A percentile compares a stretch with the other conserved stretches of the same genome.
Conservation (phyloP, 2,888 invertebrate genomes). For the Dorcus parallelipipedus region DNA sequence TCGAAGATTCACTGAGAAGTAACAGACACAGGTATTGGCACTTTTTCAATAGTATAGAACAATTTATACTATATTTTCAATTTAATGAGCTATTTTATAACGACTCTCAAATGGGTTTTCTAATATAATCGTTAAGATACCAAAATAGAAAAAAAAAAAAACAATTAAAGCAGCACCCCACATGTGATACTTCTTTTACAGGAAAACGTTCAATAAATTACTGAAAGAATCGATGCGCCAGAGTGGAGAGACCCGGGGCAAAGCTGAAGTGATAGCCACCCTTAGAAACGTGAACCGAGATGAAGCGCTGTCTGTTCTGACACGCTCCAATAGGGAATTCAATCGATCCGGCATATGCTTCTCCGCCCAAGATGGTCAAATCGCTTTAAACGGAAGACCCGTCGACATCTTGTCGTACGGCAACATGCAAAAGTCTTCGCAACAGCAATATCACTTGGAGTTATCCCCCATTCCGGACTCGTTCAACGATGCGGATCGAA, state of each 20-base stretch:
- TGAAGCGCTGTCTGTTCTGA: constrained; percentile 55
- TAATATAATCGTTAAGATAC: too few relatives aligned
- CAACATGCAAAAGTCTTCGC: constrained; percentile 28
- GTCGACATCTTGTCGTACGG: constrained; percentile 36
- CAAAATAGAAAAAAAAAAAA: too few relatives aligned
- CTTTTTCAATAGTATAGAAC: too few relatives aligned
- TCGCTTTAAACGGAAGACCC: constrained; percentile 34
- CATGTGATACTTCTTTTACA: constrained; percentile 40
- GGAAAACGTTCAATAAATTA: constrained; percentile 59
- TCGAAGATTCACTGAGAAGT: constrained; percentile 53
- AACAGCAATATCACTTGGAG: constrained; percentile 25
- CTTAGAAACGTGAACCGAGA: constrained; percentile 57
- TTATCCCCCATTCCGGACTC: constrained; percentile 17
- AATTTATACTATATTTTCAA: too few relatives aligned
- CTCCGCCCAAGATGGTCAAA: constrained; percentile 32
- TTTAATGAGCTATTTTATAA: too few relatives aligned
- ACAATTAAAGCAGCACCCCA: too few relatives aligned
- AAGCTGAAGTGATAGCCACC: constrained; percentile 56
- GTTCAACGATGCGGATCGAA: not conserved
- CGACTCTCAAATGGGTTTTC: too few relatives aligned
- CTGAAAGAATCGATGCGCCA: constrained; percentile 55
- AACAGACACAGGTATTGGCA: constrained; percentile 49
- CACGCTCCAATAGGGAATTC: constrained; percentile 54
- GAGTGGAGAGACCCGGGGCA: constrained; percentile 48
- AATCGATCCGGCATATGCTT: constrained; percentile 50